Evolutionary conservation across 2,113 vertebrate genomes (phyloP).

Genomic region (Stomatorhinus ivindoensis): DNA sequence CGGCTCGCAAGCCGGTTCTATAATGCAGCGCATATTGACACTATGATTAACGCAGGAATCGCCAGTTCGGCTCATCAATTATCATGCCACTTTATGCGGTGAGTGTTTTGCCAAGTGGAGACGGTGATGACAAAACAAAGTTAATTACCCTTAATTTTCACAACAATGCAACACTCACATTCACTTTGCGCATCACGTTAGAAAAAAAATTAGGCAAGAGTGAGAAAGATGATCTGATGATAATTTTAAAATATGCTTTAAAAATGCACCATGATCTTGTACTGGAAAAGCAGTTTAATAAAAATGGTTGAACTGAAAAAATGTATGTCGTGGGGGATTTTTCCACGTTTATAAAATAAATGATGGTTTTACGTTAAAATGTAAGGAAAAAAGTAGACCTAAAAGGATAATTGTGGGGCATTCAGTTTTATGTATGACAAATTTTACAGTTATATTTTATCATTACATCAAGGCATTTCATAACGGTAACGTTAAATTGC

Average conservation of each 20-base stretch:
- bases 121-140: background rate
- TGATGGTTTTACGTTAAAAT: background rate
- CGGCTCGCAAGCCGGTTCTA: background rate
- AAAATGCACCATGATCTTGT: background rate
- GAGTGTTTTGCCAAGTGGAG: background rate
- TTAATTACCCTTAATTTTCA: background rate
- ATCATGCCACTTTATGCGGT: background rate
- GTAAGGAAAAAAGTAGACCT: background rate
- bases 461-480: background rate
- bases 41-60: background rate
- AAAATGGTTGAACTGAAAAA: background rate
- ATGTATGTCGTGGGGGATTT: background rate
- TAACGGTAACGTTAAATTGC: background rate
- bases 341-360: background rate
- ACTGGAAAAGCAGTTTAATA: background rate
- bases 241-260: background rate
- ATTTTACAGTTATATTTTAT: background rate
- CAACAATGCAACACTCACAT: background rate
- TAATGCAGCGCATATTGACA: background rate
- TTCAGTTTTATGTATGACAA: background rate
- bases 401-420: background rate
- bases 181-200: background rate
- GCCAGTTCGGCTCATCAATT: background rate
- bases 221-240: background rate
- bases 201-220: background rate